Evolutionary conservation across 2,797 vertebrate genomes (phyloP), one percentile per base, ranked within the genome.

Genomic region (Rhincodon typus): DNA sequence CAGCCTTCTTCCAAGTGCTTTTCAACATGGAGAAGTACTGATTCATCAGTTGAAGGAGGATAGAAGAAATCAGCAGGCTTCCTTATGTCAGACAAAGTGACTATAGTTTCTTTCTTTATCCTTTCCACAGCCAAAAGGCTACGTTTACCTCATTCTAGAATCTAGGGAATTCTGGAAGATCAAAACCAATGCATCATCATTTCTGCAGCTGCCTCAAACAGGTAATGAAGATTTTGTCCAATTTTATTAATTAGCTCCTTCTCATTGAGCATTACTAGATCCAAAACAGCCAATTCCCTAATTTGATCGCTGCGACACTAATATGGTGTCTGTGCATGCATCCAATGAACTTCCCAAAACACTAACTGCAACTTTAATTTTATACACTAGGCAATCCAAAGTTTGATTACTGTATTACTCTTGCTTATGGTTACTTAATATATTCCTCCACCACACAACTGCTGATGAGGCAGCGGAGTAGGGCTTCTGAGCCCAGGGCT

Each of bases 211-310:
- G 4, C 3, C n/a, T 82, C 38, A 42, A 42, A 82, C 4, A 38
- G 77, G 13, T 38, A 13, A 34, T n/a, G 34, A 34, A 1, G n/a
- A 0, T 0, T 23, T 79, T 50, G 46, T 50, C 46, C 46, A 1
- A 50, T 50, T 50, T 19, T 79, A 77, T 79, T 2, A 79, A 79
- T 79, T n/a, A 15, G 13, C 34, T 30, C 27, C 30, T 1, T 72
- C 69, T 72, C 69, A 19, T 23, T 19, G 67, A 19, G 67, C 15
- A 69, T 69, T 62, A 12, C 67, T 69, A 70, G 69, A 25, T 70
- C 21, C 4, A 70, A 23, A 25, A 70, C 23, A 34, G 34, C 72
- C 27, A 8, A 25, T 77, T 34, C 2, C 72, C 72, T 77, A 15
- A 3, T 74, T 74, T 27, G 72, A 30, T 74, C 8, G 2, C 17